Conservation (phyloP, 2,113 vertebrate species). For the Atractosteus spatula region DNA sequence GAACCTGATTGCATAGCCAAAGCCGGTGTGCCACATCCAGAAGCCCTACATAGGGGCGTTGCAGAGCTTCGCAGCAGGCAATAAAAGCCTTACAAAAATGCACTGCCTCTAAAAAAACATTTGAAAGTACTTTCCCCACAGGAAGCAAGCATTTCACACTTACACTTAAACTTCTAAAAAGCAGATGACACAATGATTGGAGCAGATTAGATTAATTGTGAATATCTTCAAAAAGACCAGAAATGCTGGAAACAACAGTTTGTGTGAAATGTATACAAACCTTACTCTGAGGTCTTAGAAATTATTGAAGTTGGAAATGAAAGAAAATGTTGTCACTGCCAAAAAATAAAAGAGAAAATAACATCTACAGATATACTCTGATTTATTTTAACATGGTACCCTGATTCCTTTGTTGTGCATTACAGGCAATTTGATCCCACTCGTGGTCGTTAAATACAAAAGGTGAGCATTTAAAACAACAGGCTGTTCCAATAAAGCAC, state of each 20-base stretch:
- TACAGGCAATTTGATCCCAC: conserved; percentile 17
- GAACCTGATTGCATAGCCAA: conserved; percentile 14
- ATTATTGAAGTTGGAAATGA: neutral
- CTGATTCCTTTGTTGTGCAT: conserved; percentile 6
- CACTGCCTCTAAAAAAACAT: conserved; percentile 1
- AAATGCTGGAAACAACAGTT: neutral
- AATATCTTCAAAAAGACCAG: conserved; percentile 1
- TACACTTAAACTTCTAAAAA: neutral
- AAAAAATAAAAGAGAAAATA: conserved; percentile 1
- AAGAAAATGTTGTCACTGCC: neutral
- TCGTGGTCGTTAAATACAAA: conserved; percentile 1
- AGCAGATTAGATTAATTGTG: conserved; percentile 4
- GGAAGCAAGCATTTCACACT: neutral
- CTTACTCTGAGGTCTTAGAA: neutral
- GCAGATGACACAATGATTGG: neutral
- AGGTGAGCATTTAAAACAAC: conserved; percentile 18
- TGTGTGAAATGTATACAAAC: neutral
- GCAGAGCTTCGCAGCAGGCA: conserved; percentile 12
- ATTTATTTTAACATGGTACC: conserved; percentile 18
- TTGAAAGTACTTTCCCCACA: neutral
- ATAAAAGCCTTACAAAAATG: conserved; percentile 6
- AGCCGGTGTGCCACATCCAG: neutral
- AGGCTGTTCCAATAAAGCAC: neutral
- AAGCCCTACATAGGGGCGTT: neutral
- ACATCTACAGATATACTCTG: neutral